phyloP scores from a whole-genome alignment of 2,113 vertebrate species.

The Rhinoptilus africanus region DNA sequence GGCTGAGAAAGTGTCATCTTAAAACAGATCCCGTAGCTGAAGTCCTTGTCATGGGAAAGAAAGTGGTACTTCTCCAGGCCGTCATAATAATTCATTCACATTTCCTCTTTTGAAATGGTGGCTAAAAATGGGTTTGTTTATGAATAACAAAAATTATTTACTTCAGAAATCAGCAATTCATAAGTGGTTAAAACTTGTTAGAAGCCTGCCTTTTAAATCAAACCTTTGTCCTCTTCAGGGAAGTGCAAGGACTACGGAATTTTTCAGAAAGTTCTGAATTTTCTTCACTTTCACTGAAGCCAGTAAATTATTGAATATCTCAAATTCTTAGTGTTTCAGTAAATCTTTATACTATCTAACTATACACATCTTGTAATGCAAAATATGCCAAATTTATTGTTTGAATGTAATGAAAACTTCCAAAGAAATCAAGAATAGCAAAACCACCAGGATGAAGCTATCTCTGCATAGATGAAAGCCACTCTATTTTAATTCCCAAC shows the following conservation, averaged over 20 bases:
- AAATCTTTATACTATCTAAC: background rate
- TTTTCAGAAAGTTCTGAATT: background rate
- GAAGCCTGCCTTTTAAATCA: background rate
- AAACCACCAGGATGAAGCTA: background rate
- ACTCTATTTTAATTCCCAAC: background rate
- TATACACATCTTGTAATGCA: background rate
- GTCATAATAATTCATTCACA: background rate
- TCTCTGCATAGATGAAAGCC: background rate
- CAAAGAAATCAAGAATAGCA: background rate
- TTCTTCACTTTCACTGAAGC: background rate
- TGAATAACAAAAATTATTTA: background rate
- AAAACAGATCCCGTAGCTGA: background rate
- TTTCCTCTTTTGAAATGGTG: background rate
- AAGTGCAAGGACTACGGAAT: background rate
- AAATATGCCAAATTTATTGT: background rate
- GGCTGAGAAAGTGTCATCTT: background rate
- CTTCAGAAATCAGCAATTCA: background rate
- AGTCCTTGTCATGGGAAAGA: background rate
- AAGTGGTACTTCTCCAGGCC: background rate
- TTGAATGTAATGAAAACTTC: background rate
- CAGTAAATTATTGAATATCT: background rate
- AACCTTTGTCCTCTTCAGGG: background rate
- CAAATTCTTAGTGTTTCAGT: too few species aligned
- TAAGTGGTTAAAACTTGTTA: background rate
- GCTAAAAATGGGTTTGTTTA: background rate